These are phyloP conservation scores for Astyanax mexicanus DNA, from an alignment of 2,797 vertebrate genomes.

Conservation along the genomic window DNA sequence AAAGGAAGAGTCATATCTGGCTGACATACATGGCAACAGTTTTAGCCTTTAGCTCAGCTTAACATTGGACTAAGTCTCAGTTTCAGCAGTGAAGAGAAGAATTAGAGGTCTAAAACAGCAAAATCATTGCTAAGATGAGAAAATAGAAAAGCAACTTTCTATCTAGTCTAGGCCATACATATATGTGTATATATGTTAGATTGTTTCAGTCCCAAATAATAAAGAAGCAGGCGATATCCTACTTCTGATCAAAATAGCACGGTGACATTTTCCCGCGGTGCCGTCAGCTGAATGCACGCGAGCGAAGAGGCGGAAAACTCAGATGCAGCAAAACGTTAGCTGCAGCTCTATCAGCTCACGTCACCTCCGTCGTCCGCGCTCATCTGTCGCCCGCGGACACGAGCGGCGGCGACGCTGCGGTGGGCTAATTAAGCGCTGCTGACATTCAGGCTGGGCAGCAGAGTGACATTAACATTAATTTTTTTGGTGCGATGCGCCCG, in stretches of 20 bases:
- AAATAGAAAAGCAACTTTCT: no score
- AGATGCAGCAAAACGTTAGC: conserved; percentile 22
- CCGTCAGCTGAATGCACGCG: conserved; percentile 12
- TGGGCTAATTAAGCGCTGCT: conserved; percentile 77
- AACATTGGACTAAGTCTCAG: no score
- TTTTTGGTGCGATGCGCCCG: conserved; percentile 65
- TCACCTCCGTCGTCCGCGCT: conserved; percentile 44
- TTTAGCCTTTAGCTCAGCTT: no score
- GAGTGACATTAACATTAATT: conserved; percentile 79
- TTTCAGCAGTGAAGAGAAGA: no score
- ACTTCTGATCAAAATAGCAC: conserved; percentile 43
- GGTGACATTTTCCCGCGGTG: conserved; percentile 49
- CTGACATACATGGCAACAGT: no score
- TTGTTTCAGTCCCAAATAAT: conserved; percentile 1
- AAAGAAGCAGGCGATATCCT: conserved; percentile 15
- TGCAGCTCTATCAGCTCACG: background rate
- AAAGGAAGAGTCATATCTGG: no score
- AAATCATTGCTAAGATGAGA: no score
- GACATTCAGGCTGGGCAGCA: conserved; percentile 75
- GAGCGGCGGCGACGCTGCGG: conserved; percentile 67
- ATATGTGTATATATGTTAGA: no score
- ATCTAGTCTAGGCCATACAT: no score
- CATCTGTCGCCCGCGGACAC: conserved; percentile 62
- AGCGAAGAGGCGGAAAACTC: conserved; percentile 27
- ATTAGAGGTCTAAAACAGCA: no score